Evolutionary conservation across 2,888 invertebrate genomes (phyloP), one percentile per base, ranked within the genome.

Genomic region (Schrankia costaestrigalis): DNA sequence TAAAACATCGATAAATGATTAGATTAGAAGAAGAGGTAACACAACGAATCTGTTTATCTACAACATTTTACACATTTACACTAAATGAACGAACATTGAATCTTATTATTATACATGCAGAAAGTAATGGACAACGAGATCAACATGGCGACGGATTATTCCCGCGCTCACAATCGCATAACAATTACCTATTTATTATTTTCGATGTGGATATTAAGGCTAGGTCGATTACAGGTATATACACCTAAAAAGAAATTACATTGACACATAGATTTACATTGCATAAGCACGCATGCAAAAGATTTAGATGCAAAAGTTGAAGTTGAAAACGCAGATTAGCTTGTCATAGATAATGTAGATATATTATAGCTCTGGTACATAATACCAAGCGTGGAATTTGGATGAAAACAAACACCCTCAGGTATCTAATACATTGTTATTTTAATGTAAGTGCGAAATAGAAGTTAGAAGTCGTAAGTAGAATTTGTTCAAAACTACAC

Each of bases 141-240:
- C 44, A 56, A 55, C 54, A 51, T 36, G 32, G 51, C 51, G 42
- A 37, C 33, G 29, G 37, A 27, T 26, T 11, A 32, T 31, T 41
- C 31, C 37, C 46, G 48, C 32, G 43, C 33, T 23, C 38, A 15
- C 22, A 29, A 22, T 43, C 15, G 40, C 67, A 72, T 71, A 72
- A 72, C 67, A 76, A 66, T 70, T 73, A 75, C 71, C 78, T 81
- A 82, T 76, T 69, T n/a, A n/a, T 56, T 78, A 78, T 66, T 64
- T 85, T 87, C 86, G 86, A 86, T 87, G 86, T 87, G 79, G 84
- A 61, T 67, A 71, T 81, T 85, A 87, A 87, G 86, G 86, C 86
- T 86, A 84, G 78, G 82, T 80, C 63, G 66, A 71, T 71, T 71
- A 74, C 62, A 67, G 76, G 78, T 79, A 78, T 71, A 54, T 78